Evolutionary conservation across 2,113 vertebrate species (phyloP).

Genomic region (Symphodus melops): DNA sequence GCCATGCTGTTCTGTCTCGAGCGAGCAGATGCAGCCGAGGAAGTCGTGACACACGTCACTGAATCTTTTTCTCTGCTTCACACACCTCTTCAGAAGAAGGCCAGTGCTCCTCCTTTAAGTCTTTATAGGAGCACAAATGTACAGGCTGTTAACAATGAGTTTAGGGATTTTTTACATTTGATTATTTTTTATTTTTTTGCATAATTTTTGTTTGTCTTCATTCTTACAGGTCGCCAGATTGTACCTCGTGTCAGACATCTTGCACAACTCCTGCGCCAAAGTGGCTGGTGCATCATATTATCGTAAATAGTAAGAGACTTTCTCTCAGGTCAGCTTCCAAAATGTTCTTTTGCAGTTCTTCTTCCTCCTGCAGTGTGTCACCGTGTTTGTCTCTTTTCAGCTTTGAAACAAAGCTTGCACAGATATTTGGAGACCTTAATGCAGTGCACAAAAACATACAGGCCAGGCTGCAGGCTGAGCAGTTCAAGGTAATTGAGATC

Average conservation of each 20-base stretch:
- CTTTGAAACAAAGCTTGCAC: slow-evolving; percentile 83
- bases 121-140: background rate
- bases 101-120: background rate
- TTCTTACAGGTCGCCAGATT: slow-evolving; percentile 81
- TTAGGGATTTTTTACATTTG: too few relatives aligned
- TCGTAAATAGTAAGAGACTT: slow-evolving; percentile 84
- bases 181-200: too few relatives aligned
- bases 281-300: slow-evolving; percentile 86
- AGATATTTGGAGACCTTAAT: slow-evolving; percentile 85
- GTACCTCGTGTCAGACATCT: slow-evolving; percentile 85
- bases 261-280: slow-evolving; percentile 87
- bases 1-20: slow-evolving; percentile 86
- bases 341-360: background rate
- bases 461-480: slow-evolving; percentile 85
- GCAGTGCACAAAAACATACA: slow-evolving; percentile 84
- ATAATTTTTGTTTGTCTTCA: background rate
- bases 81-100: slow-evolving; percentile 85
- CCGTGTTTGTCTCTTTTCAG: slow-evolving; percentile 61
- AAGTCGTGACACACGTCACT: slow-evolving; percentile 82
- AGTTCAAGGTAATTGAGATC: slow-evolving; percentile 81
- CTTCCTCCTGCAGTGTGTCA: background rate
- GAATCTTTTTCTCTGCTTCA: slow-evolving; percentile 82
- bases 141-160: too few relatives aligned
- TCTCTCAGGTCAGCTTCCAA: background rate
- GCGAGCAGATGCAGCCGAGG: slow-evolving; percentile 85